A percentile compares a stretch with the other conserved stretches of the same genome.
These are phyloP conservation scores for Loris lydekkerianus DNA, from an alignment of 2,797 vertebrate genomes.

Conservation along the genomic window DNA sequence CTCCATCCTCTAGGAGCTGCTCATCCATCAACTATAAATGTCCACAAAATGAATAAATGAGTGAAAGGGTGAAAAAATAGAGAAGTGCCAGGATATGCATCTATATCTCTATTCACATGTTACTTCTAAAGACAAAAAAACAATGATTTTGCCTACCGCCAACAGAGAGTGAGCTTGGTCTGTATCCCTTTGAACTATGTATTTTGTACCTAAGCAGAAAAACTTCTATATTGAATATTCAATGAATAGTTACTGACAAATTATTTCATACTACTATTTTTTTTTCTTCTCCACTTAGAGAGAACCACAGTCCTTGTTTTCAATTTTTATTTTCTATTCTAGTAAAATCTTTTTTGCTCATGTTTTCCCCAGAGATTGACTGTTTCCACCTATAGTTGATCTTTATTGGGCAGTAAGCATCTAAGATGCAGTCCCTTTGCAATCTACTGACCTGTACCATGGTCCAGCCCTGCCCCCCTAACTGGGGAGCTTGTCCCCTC, in stretches of 20 bases:
- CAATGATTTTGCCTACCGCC: neutral
- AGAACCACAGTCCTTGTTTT: neutral
- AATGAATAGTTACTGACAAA: neutral
- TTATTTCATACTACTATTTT: neutral
- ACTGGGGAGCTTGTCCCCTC: too few relatives aligned
- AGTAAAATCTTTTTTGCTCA: neutral
- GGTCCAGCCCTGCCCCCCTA: too few relatives aligned
- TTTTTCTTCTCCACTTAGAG: neutral
- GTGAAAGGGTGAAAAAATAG: neutral
- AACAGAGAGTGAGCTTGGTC: neutral
- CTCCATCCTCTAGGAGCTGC: neutral
- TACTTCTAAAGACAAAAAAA: neutral
- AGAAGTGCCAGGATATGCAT: neutral
- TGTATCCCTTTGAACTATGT: neutral
- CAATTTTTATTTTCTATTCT: neutral
- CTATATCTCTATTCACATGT: neutral
- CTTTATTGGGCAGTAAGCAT: neutral
- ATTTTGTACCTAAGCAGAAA: neutral
- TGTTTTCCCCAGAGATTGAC: neutral
- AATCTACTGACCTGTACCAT: neutral
- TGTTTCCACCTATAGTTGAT: neutral
- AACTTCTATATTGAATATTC: neutral
- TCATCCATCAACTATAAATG: neutral
- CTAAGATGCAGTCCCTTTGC: neutral
- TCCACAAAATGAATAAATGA: neutral